Conservation (phyloP, 2,888 invertebrate species). For the Rhagonycha lutea region DNA sequence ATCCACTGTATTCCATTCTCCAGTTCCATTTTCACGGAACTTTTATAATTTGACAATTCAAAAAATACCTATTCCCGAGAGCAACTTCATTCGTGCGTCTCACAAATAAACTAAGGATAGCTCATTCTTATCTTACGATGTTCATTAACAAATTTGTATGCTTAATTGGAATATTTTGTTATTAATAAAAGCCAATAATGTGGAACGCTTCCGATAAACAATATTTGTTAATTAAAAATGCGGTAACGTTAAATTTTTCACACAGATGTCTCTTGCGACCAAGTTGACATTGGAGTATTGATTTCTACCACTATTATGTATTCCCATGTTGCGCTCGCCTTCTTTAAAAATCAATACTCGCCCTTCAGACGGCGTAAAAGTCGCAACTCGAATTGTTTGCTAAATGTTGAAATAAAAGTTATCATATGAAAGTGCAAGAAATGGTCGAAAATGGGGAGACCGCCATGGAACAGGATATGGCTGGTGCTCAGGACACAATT, state of each 20-base stretch:
- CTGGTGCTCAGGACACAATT: slow-evolving; percentile 93
- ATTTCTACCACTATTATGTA: neutral
- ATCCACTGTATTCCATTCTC: too few relatives aligned
- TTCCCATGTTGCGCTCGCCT: neutral
- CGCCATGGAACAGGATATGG: slow-evolving; percentile 68
- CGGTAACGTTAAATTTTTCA: neutral
- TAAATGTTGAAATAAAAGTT: slow-evolving; percentile 6
- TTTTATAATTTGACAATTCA: too few relatives aligned
- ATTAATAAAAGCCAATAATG: too few relatives aligned
- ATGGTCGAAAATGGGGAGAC: slow-evolving; percentile 46
- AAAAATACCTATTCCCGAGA: too few relatives aligned
- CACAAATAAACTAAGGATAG: too few relatives aligned
- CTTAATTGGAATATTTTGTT: too few relatives aligned
- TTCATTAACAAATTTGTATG: too few relatives aligned
- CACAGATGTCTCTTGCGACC: neutral
- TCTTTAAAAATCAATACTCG: neutral
- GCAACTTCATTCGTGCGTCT: too few relatives aligned
- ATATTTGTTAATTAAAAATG: neutral
- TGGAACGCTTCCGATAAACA: too few relatives aligned
- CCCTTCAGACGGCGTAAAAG: neutral
- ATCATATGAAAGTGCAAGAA: slow-evolving; percentile 53
- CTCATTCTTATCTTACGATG: too few relatives aligned
- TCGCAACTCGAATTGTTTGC: neutral
- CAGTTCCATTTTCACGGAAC: too few relatives aligned
- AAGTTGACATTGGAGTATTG: neutral